phyloP scores from a whole-genome alignment of 2,888 invertebrate species.

The Machimus rusticus region DNA sequence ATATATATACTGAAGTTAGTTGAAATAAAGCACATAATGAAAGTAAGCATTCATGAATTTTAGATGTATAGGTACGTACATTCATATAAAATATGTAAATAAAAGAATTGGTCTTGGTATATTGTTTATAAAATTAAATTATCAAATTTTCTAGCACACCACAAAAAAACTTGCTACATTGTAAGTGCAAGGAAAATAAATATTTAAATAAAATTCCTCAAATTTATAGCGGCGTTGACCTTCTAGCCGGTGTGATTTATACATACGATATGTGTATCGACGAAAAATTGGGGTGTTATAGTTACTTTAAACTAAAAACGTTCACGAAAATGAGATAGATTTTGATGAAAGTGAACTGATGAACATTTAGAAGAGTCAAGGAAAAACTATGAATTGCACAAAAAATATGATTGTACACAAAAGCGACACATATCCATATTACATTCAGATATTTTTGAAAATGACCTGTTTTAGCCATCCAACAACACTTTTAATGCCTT shows the following conservation, averaged over 20 bases:
- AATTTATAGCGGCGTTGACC: background rate
- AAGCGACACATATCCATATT: conserved; percentile 22
- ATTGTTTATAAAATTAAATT: background rate
- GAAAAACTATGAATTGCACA: background rate
- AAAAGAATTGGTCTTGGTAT: background rate
- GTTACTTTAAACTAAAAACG: background rate
- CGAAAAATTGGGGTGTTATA: background rate
- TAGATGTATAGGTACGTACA: background rate
- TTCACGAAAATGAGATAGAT: background rate
- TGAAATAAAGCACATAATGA: background rate
- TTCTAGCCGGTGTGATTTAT: background rate
- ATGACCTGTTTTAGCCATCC: conserved; percentile 83
- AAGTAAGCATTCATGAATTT: background rate
- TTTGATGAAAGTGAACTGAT: background rate
- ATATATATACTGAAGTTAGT: background rate
- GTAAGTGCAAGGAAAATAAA: background rate
- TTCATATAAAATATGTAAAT: background rate
- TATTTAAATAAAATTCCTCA: background rate
- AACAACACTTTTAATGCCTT: conserved; percentile 78
- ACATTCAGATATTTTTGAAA: conserved; percentile 32
- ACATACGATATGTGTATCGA: no score
- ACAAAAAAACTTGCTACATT: background rate
- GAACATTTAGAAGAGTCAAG: background rate
- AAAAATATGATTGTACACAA: conserved; percentile 4
- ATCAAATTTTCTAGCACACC: background rate